Percentiles rank a stretch among this genome's conserved stretches.
phyloP scores from a whole-genome alignment of 2,113 vertebrate species.

The Zapornia atra region DNA sequence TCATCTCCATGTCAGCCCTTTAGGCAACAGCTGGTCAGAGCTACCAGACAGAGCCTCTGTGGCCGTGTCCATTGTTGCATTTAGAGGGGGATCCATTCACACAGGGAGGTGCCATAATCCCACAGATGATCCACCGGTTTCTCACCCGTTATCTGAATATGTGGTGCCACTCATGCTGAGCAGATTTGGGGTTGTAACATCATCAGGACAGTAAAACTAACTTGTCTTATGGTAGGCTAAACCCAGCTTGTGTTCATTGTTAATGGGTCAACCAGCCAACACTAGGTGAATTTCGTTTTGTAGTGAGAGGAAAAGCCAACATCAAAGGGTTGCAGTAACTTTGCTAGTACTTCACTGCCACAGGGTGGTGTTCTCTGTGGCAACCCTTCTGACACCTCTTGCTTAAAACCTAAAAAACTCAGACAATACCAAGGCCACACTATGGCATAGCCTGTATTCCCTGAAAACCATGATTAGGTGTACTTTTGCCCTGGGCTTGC shows the following conservation, averaged over 20 bases:
- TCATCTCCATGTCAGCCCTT: neutral
- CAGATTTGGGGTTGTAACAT: rapidly evolving
- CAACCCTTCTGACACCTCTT: neutral
- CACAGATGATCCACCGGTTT: neutral
- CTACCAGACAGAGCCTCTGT: neutral
- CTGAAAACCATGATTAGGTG: neutral
- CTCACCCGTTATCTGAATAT: neutral
- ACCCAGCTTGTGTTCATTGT: rapidly evolving
- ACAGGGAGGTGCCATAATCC: neutral
- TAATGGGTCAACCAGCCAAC: neutral
- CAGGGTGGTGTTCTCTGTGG: neutral
- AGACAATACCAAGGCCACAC: neutral
- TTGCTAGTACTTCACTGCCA: neutral
- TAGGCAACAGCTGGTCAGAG: neutral
- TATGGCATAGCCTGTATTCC: neutral
- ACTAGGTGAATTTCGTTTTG: neutral
- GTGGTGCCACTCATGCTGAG: neutral
- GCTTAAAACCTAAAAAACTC: neutral
- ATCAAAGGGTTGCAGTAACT: neutral
- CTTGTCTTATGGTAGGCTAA: neutral
- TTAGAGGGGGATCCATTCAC: neutral
- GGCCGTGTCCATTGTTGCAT: neutral
- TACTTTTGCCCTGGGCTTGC: neutral
- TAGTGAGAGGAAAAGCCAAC: neutral
- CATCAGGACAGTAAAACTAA: neutral